Evolutionary conservation across 1,140 invertebrate genomes (phyloP).

Genomic region (Mactra quadrangularis): DNA sequence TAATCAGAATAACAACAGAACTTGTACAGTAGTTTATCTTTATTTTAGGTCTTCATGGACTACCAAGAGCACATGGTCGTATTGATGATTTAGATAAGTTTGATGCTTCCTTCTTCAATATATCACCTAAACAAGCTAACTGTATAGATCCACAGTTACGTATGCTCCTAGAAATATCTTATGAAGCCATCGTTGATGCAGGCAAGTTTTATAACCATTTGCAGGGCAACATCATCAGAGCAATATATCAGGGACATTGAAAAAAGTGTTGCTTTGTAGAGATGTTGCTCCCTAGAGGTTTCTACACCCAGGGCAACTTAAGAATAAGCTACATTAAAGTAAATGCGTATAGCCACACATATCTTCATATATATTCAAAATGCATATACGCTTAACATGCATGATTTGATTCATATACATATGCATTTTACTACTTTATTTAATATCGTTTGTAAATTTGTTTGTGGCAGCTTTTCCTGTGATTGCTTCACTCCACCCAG

Average conservation of each 20-base stretch:
- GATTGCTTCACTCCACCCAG: too few species aligned
- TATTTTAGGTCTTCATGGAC: neutral
- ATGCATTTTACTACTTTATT: too few species aligned
- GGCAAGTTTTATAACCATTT: too few species aligned
- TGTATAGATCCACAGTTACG: conserved; percentile 98
- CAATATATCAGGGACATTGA: neutral
- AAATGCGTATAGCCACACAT: too few species aligned
- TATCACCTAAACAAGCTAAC: conserved; percentile 95
- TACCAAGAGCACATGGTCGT: conserved; percentile 87
- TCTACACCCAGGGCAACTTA: neutral
- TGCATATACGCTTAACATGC: too few species aligned
- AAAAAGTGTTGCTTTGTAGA: neutral
- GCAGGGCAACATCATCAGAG: too few species aligned
- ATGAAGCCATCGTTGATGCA: conserved; percentile 97
- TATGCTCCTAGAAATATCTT: conserved; percentile 94
- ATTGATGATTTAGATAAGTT: conserved; percentile 91
- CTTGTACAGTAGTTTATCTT: too few species aligned
- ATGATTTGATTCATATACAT: too few species aligned
- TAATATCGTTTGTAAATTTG: too few species aligned
- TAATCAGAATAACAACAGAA: too few species aligned
- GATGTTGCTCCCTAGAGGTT: neutral
- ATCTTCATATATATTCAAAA: too few species aligned
- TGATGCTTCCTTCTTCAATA: conserved; percentile 96
- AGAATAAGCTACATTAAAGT: neutral
- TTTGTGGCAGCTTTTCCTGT: too few species aligned